A percentile compares a stretch with the other conserved stretches of the same genome.
phyloP scores from a whole-genome alignment of 2,113 vertebrate genomes.

The Uropsilus gracilis region DNA sequence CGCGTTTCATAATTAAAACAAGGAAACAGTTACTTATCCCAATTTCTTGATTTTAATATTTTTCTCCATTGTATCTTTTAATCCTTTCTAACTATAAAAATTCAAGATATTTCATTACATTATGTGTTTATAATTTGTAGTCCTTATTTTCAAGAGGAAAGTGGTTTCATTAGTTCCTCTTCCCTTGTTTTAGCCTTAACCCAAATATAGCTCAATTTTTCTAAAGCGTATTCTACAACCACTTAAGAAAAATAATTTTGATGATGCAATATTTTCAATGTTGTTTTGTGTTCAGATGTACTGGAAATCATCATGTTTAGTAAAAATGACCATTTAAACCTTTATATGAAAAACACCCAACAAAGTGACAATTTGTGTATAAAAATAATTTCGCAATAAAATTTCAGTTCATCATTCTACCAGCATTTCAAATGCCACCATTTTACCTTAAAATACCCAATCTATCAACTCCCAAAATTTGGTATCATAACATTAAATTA shows the following conservation, averaged over 20 bases:
- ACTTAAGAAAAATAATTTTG: neutral
- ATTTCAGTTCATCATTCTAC: neutral
- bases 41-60: neutral
- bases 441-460: neutral
- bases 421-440: neutral
- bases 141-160: constrained; percentile 22
- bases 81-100: neutral
- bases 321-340: constrained; percentile 29
- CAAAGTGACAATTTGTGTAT: neutral
- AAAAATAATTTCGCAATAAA: constrained; percentile 26
- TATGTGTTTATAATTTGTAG: neutral
- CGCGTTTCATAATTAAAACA: neutral
- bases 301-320: neutral
- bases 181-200: neutral
- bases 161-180: neutral
- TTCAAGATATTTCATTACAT: neutral
- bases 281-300: neutral
- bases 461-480: neutral
- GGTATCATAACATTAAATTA: neutral
- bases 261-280: neutral
- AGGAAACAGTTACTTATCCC: constrained; percentile 10
- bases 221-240: neutral
- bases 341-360: constrained; percentile 21
- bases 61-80: neutral
- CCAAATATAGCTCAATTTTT: neutral